Base-by-base conservation (phyloP, 2,888 invertebrate genomes). In the Metalampra italica region DNA sequence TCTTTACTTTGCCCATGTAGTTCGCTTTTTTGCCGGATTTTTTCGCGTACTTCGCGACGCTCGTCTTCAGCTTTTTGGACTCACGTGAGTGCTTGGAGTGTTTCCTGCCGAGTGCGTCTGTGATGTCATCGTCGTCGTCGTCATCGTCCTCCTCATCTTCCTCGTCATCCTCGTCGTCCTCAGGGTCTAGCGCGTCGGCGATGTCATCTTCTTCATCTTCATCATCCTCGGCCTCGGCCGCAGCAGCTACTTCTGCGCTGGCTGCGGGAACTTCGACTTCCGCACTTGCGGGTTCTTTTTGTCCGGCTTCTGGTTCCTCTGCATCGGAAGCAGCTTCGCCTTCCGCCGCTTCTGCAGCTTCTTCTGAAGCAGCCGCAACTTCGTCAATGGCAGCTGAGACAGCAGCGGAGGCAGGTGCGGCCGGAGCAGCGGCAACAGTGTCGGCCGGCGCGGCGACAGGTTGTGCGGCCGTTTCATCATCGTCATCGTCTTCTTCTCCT, bases 61-160 rank as follows among this genome's bases (percentile, higher is more conserved):
- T 78, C 60, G 82, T 76, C 72, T 90, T 90, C 79, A 86, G 78
- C 78, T 92, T 92, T 93, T 94, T 95, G 74, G 94, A 95, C 96
- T 96, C 95, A 95, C 96, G 95, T 95, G 95, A 91, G 90, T 87
- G 79, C 74, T 88, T 88, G 48, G 66, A 58, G 71, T 66, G 66
- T 50, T 83, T 84, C 73, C 89, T 87, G 75, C 82, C 85, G 80
- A 94, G 92, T 65, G 92, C 92, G 68, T 93, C 92, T 54, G 90
- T 90, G 64, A 92, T 91, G 70, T 93, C 39, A 2, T 39, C 93
- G 62, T 93, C 91, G 54, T 92, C 93, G 56, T 92, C 92, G 22
- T 92, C 93, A 3, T 92, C 92, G 22, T 92, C 93, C 29, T 93
- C 94, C 22, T 92, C 93, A 45, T 93, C 92, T 37, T 92, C 93